Base-by-base conservation (phyloP, 2,113 vertebrate species). In the Eulacestoma nigropectus region DNA sequence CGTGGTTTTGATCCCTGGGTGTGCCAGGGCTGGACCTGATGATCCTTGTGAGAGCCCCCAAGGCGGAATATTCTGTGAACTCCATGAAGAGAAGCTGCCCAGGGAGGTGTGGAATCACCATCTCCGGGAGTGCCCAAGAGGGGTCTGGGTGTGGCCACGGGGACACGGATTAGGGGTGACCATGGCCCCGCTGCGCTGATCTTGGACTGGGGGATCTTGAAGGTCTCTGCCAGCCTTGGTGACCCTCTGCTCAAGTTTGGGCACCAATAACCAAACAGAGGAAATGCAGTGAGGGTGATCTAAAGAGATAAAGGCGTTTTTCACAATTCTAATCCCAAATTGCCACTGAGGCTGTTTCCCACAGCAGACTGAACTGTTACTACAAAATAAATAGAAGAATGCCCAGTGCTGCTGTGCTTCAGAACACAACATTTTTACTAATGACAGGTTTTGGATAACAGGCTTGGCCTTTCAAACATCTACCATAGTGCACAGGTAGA, bases 41-140 rank as follows among this genome's bases (percentile, higher is more conserved):
- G 63, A 16, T 39, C 46, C 16, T 5, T 7, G 56, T 30, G 46
- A 46, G 37, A 62, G 16, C n/a, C 21, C 37, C 25, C 53, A 19
- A 2, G 37, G 10, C 0, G 0, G 63, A 77, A 29, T 33, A 4
- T 46, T 60, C 27, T 7, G 14, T 18, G 27, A 52, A 0, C 14
- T 77, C 46, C 33, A 13, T 4, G 29, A 13, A 27, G 46, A 27
- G 5, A 5, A 75, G 7, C 6, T 53, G 25, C 25, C 46, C 53
- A 47, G 25, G 23, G 23, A 26, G 37, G 13, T 9, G 35, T 42
- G 62, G 59, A 52, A 27, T 7, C 62, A 47, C 30, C 47, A 32
- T 5, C n/a, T 16, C 63, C 19, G 20, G n/a, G 6, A n/a, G 25
- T 41, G n/a, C 10, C 39, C 62, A 17, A 1, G 52, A 44, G 22